Conservation (phyloP, 2,888 invertebrate species). For the Plebejus argus region DNA sequence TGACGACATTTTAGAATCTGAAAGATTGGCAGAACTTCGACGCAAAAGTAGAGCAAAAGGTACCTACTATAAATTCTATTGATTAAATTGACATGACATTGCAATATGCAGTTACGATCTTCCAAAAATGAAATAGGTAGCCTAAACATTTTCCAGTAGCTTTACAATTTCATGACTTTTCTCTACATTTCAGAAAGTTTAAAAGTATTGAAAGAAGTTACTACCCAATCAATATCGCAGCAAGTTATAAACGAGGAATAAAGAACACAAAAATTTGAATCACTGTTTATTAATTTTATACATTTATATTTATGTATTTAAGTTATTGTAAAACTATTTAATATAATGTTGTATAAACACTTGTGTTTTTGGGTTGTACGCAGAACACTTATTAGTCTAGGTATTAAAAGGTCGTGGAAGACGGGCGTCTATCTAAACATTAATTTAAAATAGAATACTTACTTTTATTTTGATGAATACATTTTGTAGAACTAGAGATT, state of each 20-base stretch:
- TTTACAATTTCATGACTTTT: background rate
- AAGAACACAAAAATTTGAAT: slow-evolving; percentile 58
- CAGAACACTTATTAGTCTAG: slow-evolving; percentile 48
- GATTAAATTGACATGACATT: too few species aligned
- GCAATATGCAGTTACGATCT: too few species aligned
- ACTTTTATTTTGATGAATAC: slow-evolving; percentile 7
- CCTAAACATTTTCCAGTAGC: background rate
- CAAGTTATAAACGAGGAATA: slow-evolving; percentile 58
- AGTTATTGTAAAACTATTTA: slow-evolving; percentile 74
- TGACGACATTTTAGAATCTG: slow-evolving; percentile 63
- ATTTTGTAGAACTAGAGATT: background rate
- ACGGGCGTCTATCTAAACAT: slow-evolving; percentile 60
- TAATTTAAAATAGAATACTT: slow-evolving; percentile 33
- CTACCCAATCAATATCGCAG: slow-evolving; percentile 58
- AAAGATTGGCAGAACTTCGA: slow-evolving; percentile 69
- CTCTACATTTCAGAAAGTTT: slow-evolving; percentile 65
- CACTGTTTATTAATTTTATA: slow-evolving; percentile 72
- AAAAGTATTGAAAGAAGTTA: slow-evolving; percentile 63
- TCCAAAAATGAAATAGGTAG: too few species aligned
- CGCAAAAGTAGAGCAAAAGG: slow-evolving; percentile 73
- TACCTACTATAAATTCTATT: slow-evolving; percentile 39
- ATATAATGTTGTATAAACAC: slow-evolving; percentile 70
- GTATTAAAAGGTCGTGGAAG: slow-evolving; percentile 69
- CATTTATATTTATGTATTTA: slow-evolving; percentile 63
- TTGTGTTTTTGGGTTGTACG: slow-evolving; percentile 52